phyloP scores from a whole-genome alignment of 2,113 vertebrate species.

The Megaleporinus macrocephalus region DNA sequence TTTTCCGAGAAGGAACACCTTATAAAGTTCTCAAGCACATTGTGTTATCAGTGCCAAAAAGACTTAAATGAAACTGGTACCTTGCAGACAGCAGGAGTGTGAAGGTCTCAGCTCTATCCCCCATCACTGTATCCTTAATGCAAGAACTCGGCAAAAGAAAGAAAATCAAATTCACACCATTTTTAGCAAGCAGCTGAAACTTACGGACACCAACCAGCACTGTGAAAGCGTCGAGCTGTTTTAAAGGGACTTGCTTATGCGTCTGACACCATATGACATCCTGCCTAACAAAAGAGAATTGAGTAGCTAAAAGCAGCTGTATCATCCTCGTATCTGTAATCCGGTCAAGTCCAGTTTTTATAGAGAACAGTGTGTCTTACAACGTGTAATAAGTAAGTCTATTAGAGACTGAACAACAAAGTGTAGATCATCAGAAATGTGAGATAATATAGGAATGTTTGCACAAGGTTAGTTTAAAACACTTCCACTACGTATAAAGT shows the following conservation, averaged over 20 bases:
- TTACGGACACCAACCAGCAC: neutral
- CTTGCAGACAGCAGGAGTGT: neutral
- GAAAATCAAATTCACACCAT: neutral
- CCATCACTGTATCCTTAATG: too few relatives aligned
- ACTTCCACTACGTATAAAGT: too few relatives aligned
- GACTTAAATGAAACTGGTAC: neutral
- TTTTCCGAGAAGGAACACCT: neutral
- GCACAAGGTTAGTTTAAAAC: too few relatives aligned
- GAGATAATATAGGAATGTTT: too few relatives aligned
- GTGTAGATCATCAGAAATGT: too few relatives aligned
- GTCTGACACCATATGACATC: neutral
- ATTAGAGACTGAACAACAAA: too few relatives aligned
- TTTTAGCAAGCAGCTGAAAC: neutral
- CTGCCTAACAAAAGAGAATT: too few relatives aligned
- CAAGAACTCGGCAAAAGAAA: neutral
- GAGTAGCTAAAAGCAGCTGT: too few relatives aligned
- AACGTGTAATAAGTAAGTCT: too few relatives aligned
- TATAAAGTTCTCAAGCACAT: neutral
- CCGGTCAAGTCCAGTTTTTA: too few relatives aligned
- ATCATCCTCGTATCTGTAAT: too few relatives aligned
- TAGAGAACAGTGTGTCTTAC: too few relatives aligned
- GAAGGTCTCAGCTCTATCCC: neutral
- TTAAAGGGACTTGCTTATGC: neutral
- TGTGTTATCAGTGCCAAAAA: neutral
- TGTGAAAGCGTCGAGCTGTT: neutral